Conservation (phyloP, 1,140 invertebrate genomes). For the Ooceraea biroi region DNA sequence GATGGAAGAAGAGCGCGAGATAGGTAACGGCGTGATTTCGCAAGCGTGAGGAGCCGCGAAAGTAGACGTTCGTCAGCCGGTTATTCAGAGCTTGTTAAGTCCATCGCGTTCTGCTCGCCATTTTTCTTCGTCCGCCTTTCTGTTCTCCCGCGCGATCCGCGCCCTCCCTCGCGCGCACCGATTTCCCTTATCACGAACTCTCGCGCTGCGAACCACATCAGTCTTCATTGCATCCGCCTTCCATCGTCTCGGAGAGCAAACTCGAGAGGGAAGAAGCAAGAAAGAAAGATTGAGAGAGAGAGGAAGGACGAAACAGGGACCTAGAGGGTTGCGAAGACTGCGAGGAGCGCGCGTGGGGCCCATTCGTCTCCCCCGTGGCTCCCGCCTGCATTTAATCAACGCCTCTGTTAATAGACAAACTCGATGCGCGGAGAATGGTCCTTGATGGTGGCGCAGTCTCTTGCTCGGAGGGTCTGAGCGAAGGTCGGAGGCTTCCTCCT, state of each 20-base stretch:
- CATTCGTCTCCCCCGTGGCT: conserved; percentile 78
- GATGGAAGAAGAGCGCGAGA: background rate
- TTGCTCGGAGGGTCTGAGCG: conserved; percentile 29
- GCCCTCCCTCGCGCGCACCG: conserved; percentile 35
- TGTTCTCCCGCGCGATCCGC: background rate
- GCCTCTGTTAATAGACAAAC: conserved; percentile 84
- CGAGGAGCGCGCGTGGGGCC: conserved; percentile 66
- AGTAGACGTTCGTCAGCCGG: conserved; percentile 75
- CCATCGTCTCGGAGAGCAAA: conserved; percentile 52
- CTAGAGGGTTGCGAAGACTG: background rate
- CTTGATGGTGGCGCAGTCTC: conserved; percentile 74
- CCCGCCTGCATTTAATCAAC: conserved; percentile 82
- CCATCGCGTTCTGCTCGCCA: conserved; percentile 39
- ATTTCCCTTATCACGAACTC: conserved; percentile 58
- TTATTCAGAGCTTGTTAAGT: conserved; percentile 82
- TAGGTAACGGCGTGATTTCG: conserved; percentile 44
- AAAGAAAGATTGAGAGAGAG: background rate
- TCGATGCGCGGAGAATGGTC: conserved; percentile 79
- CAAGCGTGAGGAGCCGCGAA: conserved; percentile 63
- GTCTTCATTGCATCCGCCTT: conserved; percentile 79
- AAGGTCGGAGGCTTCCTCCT: conserved; percentile 6
- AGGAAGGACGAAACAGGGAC: background rate
- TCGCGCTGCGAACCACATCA: conserved; percentile 76
- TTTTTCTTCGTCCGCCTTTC: conserved; percentile 39
- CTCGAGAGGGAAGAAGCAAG: background rate